Evolutionary conservation across 2,888 invertebrate genomes (phyloP), one percentile per base, ranked within the genome.

Genomic region (Listrodromus nycthemerus): DNA sequence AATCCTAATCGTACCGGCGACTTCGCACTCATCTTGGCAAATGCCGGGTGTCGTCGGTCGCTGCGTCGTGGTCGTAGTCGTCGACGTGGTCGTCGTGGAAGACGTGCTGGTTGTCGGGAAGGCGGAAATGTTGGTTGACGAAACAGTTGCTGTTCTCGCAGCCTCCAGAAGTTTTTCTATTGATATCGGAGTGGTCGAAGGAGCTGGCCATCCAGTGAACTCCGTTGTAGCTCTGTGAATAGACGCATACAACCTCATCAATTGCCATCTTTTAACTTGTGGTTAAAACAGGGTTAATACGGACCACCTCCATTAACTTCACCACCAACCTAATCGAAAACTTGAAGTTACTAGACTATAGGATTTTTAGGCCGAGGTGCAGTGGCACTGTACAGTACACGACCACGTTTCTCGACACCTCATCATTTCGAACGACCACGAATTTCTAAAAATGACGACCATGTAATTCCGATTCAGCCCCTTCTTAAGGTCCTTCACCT

Each of bases 161-260:
- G 95, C 95, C 93, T 97, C 97, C 69, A 97, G 91, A 7, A 97
- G 94, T 91, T 97, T 97, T 91, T 97, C 97, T 80, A 97, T 96
- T 0, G 97, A 97, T 87, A 97, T 96, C 0, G 97, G 97, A 0
- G 97, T 97, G 0, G 98, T 97, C 0, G 98, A 97, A 6, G 97
- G 96, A 0, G 97, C 97, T 13, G 98, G 97, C 98, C 98, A 98
- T 19, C 98, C 98, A 16, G 97, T 98, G 89, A 98, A 98, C 93
- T 97, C 97, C 21, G 98, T 98, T 8, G 97, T 97, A 27, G 96
- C 96, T 93, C 97, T 97, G 67, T 10, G 61, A 50, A 79, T 19
- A 69, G 65, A 65, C 65, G 13, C 65, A 65, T 73, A 69, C 10
- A 30, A 61, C 48, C 58, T 5, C 1, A n/a, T 69, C n/a, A 41